phyloP scores from a whole-genome alignment of 2,888 invertebrate genomes.

The Gibbula magus region DNA sequence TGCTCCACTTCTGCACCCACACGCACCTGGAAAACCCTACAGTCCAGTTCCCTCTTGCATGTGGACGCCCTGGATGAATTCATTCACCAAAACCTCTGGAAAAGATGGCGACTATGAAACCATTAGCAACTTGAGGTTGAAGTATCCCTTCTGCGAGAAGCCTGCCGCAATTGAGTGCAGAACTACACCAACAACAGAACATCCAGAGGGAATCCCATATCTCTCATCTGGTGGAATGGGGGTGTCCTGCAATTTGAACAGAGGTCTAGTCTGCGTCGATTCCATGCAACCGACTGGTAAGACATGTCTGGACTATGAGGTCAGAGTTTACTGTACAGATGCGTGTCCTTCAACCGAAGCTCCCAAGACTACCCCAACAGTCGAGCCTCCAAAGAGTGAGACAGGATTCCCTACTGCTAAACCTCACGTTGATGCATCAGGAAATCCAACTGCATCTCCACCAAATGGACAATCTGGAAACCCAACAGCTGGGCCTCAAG shows the following conservation, averaged over 20 bases:
- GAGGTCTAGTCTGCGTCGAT: slow-evolving; percentile 62
- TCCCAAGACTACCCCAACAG: slow-evolving; percentile 15
- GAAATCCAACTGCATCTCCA: background rate
- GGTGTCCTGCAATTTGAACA: slow-evolving; percentile 82
- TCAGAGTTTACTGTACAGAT: slow-evolving; percentile 65
- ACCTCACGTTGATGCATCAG: background rate
- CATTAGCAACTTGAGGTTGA: slow-evolving; percentile 48
- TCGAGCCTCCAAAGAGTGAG: background rate
- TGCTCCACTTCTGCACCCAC: background rate
- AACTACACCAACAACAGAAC: slow-evolving; percentile 80
- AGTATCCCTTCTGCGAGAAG: slow-evolving; percentile 63
- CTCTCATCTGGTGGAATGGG: slow-evolving; percentile 82
- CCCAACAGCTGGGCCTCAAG: background rate
- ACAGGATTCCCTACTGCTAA: background rate
- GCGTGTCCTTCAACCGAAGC: slow-evolving; percentile 24
- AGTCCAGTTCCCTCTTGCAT: slow-evolving; percentile 18
- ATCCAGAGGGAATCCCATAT: slow-evolving; percentile 77
- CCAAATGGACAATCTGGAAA: background rate
- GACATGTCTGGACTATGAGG: slow-evolving; percentile 70
- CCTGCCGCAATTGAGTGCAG: slow-evolving; percentile 84
- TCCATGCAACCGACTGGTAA: slow-evolving; percentile 45
- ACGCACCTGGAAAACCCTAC: slow-evolving; percentile 29
- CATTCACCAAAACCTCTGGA: slow-evolving; percentile 50
- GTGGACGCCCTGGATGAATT: slow-evolving; percentile 89
- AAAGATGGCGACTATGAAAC: slow-evolving; percentile 70